phyloP scores from a whole-genome alignment of 2,113 vertebrate genomes.

The Platichthys stellatus region DNA sequence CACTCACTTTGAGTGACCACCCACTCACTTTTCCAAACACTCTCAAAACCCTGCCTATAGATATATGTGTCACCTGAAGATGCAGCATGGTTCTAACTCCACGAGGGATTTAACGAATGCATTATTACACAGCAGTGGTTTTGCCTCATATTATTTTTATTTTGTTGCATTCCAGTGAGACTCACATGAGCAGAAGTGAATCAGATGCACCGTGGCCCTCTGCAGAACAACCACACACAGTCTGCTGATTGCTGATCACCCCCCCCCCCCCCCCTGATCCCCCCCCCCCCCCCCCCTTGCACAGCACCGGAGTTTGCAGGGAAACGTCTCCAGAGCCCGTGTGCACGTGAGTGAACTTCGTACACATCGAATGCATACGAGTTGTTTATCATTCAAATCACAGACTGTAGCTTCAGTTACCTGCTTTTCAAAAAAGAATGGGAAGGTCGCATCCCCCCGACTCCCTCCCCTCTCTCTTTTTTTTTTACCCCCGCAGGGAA shows the following conservation, averaged over 20 bases:
- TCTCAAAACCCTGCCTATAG: too few species aligned
- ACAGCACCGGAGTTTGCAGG: neutral
- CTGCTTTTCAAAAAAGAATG: neutral
- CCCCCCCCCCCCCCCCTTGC: neutral
- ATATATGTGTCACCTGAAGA: too few species aligned
- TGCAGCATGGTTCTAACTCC: too few species aligned
- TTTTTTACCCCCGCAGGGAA: slow-evolving; percentile 50
- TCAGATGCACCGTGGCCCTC: neutral
- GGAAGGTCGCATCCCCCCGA: neutral
- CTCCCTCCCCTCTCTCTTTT: too few species aligned
- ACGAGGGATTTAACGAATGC: neutral
- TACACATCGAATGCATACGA: neutral
- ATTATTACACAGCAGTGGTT: neutral
- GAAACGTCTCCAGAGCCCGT: neutral
- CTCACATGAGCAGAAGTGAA: slow-evolving; percentile 26
- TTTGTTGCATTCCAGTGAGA: slow-evolving; percentile 2
- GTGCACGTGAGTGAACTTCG: neutral
- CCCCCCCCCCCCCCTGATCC: too few species aligned
- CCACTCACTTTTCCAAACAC: too few species aligned
- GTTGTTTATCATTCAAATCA: neutral
- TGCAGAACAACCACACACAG: slow-evolving; percentile 24
- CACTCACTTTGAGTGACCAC: too few species aligned
- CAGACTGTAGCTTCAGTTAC: neutral
- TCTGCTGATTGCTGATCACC: slow-evolving; percentile 28
- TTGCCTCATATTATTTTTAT: neutral